Evolutionary conservation across 2,113 vertebrate species (phyloP).

Genomic region (Beaufortia kweichowensis): DNA sequence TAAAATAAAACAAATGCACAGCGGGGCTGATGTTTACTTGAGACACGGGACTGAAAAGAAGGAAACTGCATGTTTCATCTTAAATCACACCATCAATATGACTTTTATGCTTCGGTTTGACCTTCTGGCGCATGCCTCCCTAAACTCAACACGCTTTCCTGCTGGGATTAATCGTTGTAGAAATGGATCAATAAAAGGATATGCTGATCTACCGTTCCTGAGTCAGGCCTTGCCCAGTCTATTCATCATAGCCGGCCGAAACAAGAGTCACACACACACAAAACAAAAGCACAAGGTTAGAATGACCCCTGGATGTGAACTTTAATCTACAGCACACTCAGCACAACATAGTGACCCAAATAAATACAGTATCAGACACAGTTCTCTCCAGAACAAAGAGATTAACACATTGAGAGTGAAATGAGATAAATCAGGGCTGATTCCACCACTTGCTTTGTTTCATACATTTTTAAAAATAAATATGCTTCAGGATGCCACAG

Average conservation of each 20-base stretch:
- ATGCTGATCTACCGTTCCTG: conserved; percentile 53
- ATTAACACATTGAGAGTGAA: no score
- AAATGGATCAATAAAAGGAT: conserved; percentile 51
- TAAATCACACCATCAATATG: neutral
- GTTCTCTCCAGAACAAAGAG: no score
- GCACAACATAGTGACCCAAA: no score
- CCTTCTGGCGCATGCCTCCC: conserved; percentile 1
- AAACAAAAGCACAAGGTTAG: conserved; percentile 46
- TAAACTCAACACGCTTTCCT: conserved; percentile 28
- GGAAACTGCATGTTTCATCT: conserved; percentile 5
- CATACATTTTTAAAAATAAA: no score
- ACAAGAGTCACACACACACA: conserved; percentile 40
- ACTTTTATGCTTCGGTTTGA: conserved; percentile 19
- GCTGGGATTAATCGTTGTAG: conserved; percentile 48
- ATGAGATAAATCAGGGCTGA: no score
- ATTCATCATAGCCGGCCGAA: conserved; percentile 52
- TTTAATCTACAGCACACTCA: conserved; percentile 9
- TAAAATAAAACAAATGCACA: conserved; percentile 32
- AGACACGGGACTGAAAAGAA: conserved; percentile 12
- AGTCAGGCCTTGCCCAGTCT: conserved; percentile 31
- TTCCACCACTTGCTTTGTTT: no score
- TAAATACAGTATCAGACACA: no score
- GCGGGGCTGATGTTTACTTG: conserved; percentile 19
- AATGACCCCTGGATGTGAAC: conserved; percentile 36
- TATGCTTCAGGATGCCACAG: no score